Base-by-base conservation (phyloP, 2,113 vertebrate genomes). In the Cyrtonyx montezumae region DNA sequence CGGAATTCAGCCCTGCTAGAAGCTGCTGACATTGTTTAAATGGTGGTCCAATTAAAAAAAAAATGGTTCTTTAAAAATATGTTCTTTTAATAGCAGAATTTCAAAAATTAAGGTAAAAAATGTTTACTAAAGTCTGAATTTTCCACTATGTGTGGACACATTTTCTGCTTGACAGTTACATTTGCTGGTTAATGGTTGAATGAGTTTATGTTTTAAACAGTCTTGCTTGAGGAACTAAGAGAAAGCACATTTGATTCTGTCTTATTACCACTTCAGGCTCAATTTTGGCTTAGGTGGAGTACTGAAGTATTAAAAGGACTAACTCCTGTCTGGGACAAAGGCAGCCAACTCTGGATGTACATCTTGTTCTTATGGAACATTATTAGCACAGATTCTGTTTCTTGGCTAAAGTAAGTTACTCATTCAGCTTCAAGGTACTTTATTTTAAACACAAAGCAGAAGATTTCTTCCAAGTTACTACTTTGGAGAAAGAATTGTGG, bases 391-490 rank as follows among this genome's bases (percentile, higher is more conserved):
- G 36, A 86, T 91, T 53, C 16, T 65, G 8, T 69, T 88, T 87
- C 86, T 65, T 84, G 73, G 19, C 32, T 87, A 87, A 84, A 82
- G 34, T 65, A 11, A 93, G 28, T 37, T 66, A 82, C 58, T 79
- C 36, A 81, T 32, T 49, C 61, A 94, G 22, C 69, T 89, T 70
- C 91, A 77, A 70, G 43, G 56, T 62, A 78, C 49, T 6, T 77
- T 84, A 87, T 56, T 84, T 74, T 40, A 94, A 92, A 87, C 66
- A 55, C 48, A 56, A 73, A 87, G 5, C 46, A 94, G 70, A 45
- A 88, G n/a, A 65, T 67, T 88, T 83, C n/a, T 69, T 55, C 65
- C 40, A 68, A 90, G 40, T 19, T 70, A 77, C 51, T 43, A 34
- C 84, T 91, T 79, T 83, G 21, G 11, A 81, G 58, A 83, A 69